A percentile compares a stretch with the other conserved stretches of the same genome.
Evolutionary conservation across 2,113 vertebrate species (phyloP).

Genomic region (Carollia perspicillata): DNA sequence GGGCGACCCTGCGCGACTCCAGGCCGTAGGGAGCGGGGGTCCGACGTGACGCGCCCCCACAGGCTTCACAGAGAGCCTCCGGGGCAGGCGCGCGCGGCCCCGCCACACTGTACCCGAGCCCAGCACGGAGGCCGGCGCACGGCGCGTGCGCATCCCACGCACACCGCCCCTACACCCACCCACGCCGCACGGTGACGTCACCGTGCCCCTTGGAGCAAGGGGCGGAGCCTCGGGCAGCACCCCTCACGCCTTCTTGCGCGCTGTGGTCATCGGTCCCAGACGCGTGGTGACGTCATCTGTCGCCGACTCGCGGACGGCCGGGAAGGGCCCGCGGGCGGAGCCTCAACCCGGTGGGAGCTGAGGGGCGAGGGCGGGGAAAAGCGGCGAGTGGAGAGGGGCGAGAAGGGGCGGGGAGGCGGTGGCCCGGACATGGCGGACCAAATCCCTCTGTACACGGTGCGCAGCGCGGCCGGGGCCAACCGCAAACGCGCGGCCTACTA

Average conservation of each 20-base stretch:
- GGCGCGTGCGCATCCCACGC: not conserved
- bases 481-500: conserved; percentile 80
- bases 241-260: not conserved
- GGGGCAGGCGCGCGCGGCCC: not conserved
- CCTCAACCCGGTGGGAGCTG: not conserved
- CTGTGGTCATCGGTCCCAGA: not conserved
- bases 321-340: not conserved
- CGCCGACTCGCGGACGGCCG: not conserved
- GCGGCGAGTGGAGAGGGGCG: not conserved
- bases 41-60: not conserved
- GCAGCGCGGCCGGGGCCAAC: conserved; percentile 64
- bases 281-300: not conserved
- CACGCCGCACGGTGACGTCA: not conserved
- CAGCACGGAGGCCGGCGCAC: rapidly evolving
- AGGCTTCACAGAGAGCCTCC: too few relatives aligned
- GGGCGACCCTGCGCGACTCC: not conserved
- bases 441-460: conserved; percentile 82
- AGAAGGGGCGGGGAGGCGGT: not conserved
- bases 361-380: not conserved
- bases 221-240: not conserved
- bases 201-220: not conserved
- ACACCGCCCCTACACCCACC: rapidly evolving
- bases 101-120: not conserved
- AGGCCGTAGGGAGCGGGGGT: not conserved
- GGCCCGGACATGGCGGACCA: conserved; percentile 82